A percentile compares a stretch with the other conserved stretches of the same genome.
phyloP scores from a whole-genome alignment of 2,888 invertebrate species.

The Bursaphelenchus okinawaensis region DNA sequence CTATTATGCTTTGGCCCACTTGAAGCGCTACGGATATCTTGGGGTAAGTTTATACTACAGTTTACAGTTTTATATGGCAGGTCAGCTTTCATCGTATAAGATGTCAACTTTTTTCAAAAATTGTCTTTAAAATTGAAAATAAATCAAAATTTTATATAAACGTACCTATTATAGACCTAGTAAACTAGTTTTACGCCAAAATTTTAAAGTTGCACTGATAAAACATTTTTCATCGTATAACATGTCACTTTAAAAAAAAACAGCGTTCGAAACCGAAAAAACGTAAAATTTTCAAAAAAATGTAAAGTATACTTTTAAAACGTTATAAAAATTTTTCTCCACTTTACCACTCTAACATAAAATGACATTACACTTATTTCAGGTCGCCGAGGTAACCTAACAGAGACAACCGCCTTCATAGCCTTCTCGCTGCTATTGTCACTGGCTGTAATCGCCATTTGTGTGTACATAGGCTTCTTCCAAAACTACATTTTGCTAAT shows the following conservation, averaged over 20 bases:
- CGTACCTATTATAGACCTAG: neutral
- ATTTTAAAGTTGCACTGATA: no score
- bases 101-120: neutral
- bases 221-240: no score
- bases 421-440: slow-evolving; percentile 32
- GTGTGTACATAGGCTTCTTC: slow-evolving; percentile 34
- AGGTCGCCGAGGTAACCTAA: slow-evolving; percentile 35
- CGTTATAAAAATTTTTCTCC: no score
- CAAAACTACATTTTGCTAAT: slow-evolving; percentile 33
- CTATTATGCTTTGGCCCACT: slow-evolving; percentile 38
- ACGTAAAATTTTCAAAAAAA: no score
- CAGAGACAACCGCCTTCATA: slow-evolving; percentile 34
- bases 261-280: no score
- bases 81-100: neutral
- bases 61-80: slow-evolving; percentile 1
- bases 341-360: no score
- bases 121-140: neutral
- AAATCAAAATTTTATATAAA: no score
- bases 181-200: neutral
- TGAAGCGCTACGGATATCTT: slow-evolving; percentile 40
- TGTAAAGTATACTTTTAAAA: no score
- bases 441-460: slow-evolving; percentile 31
- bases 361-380: slow-evolving; percentile 9
- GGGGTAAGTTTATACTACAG: slow-evolving; percentile 30
- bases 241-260: no score